A percentile compares a stretch with the other conserved stretches of the same genome.
phyloP scores from a whole-genome alignment of 2,888 invertebrate species.

The Diloba caeruleocephala region DNA sequence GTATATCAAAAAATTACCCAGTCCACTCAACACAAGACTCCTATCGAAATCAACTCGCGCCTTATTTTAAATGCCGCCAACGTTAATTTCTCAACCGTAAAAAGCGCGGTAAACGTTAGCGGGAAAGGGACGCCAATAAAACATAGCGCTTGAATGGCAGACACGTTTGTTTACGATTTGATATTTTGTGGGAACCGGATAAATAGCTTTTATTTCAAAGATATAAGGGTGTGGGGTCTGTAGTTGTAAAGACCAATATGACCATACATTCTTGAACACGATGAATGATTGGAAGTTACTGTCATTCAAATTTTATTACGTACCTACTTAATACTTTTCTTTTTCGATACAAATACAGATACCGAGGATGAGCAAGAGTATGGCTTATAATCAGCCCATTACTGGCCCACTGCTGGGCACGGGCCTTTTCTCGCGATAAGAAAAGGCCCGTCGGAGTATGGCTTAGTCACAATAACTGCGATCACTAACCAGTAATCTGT shows the following conservation, averaged over 20 bases:
- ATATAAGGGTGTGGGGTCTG: slow-evolving; percentile 73
- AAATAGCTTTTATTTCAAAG: slow-evolving; percentile 84
- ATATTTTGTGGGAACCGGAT: slow-evolving; percentile 76
- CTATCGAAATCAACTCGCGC: slow-evolving; percentile 85
- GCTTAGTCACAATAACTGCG: too few relatives aligned
- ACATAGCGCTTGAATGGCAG: slow-evolving; percentile 82
- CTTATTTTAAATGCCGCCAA: slow-evolving; percentile 87
- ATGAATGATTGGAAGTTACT: neutral
- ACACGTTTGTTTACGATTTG: slow-evolving; percentile 87
- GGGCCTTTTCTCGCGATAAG: too few relatives aligned
- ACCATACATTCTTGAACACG: slow-evolving; percentile 67
- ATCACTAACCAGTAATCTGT: too few relatives aligned
- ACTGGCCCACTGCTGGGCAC: too few relatives aligned
- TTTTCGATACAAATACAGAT: too few relatives aligned
- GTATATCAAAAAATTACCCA: slow-evolving; percentile 86
- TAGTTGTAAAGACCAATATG: slow-evolving; percentile 69
- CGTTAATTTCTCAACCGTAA: slow-evolving; percentile 82
- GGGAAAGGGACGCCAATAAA: slow-evolving; percentile 88
- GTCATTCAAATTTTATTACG: too few relatives aligned
- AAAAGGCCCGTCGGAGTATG: too few relatives aligned
- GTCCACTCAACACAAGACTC: slow-evolving; percentile 79
- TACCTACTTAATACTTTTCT: too few relatives aligned
- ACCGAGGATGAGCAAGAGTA: too few relatives aligned
- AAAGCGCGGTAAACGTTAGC: slow-evolving; percentile 86
- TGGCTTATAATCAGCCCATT: too few relatives aligned